Evolutionary conservation across 2,113 vertebrate species (phyloP).

Genomic region (Arvicanthis niloticus): DNA sequence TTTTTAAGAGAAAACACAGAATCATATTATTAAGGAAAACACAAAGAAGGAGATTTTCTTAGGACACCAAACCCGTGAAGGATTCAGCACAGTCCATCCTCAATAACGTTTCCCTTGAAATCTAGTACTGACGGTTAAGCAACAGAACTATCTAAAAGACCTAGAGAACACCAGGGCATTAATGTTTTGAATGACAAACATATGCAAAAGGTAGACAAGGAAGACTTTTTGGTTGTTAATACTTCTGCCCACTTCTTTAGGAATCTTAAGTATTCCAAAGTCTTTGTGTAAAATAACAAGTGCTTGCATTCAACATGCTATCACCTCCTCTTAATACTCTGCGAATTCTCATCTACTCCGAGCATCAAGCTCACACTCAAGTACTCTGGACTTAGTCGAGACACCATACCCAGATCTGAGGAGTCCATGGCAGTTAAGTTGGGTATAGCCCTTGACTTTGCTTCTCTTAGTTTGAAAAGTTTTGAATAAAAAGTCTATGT

Average conservation of each 20-base stretch:
- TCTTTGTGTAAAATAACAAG: neutral
- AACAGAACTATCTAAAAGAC: neutral
- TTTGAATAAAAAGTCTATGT: neutral
- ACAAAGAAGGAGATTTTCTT: neutral
- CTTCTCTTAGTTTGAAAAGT: neutral
- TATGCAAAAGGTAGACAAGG: neutral
- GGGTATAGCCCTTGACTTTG: neutral
- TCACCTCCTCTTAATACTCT: too few species aligned
- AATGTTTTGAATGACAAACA: neutral
- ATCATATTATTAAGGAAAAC: neutral
- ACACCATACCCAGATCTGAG: neutral
- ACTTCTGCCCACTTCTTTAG: neutral
- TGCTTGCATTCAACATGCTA: neutral
- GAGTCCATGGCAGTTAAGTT: neutral
- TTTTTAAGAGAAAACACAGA: constrained; percentile 8
- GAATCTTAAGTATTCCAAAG: neutral
- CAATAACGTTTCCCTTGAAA: neutral
- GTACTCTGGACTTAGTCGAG: neutral
- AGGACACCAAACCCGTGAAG: neutral
- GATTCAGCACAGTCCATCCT: neutral
- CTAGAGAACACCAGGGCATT: neutral
- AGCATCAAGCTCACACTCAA: neutral
- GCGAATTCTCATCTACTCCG: neutral
- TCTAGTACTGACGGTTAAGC: neutral
- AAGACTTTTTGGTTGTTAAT: neutral